Conservation (phyloP, 2,888 invertebrate genomes). For the Biston betularia region DNA sequence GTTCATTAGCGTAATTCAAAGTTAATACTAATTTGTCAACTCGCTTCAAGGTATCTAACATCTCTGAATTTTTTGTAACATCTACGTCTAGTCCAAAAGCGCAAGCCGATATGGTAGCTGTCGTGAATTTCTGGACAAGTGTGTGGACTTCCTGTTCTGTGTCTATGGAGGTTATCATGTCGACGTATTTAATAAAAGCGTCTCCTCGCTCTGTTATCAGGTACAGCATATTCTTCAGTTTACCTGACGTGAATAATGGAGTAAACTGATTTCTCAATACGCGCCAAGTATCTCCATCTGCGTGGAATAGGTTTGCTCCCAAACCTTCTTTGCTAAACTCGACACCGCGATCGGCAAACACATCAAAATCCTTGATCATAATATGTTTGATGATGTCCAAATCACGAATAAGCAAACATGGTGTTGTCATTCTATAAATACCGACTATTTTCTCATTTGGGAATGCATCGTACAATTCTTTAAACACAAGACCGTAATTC, state of each 20-base stretch:
- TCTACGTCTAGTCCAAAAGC: slow-evolving; percentile 63
- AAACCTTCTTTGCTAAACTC: slow-evolving; percentile 59
- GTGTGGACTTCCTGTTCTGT: slow-evolving; percentile 51
- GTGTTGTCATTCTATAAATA: slow-evolving; percentile 61
- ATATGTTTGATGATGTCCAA: slow-evolving; percentile 64
- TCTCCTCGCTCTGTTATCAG: slow-evolving; percentile 59
- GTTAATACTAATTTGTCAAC: slow-evolving; percentile 45
- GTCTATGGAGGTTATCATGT: slow-evolving; percentile 29
- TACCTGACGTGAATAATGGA: slow-evolving; percentile 66
- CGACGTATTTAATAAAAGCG: slow-evolving; percentile 51
- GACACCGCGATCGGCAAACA: slow-evolving; percentile 61
- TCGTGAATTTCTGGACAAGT: slow-evolving; percentile 56
- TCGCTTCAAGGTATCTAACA: slow-evolving; percentile 35
- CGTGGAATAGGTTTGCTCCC: slow-evolving; percentile 62
- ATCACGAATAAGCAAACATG: slow-evolving; percentile 62
- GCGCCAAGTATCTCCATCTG: slow-evolving; percentile 63
- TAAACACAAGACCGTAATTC: slow-evolving; percentile 47
- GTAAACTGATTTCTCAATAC: slow-evolving; percentile 59
- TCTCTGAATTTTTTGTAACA: slow-evolving; percentile 40
- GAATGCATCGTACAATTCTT: slow-evolving; percentile 56
- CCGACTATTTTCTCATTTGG: slow-evolving; percentile 67
- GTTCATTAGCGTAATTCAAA: slow-evolving; percentile 42
- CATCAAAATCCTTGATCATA: slow-evolving; percentile 67
- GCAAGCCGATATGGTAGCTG: slow-evolving; percentile 58
- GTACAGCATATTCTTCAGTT: slow-evolving; percentile 67